These are phyloP conservation scores for Eupithecia inturbata DNA, from an alignment of 2,888 invertebrate genomes.

Conservation along the genomic window DNA sequence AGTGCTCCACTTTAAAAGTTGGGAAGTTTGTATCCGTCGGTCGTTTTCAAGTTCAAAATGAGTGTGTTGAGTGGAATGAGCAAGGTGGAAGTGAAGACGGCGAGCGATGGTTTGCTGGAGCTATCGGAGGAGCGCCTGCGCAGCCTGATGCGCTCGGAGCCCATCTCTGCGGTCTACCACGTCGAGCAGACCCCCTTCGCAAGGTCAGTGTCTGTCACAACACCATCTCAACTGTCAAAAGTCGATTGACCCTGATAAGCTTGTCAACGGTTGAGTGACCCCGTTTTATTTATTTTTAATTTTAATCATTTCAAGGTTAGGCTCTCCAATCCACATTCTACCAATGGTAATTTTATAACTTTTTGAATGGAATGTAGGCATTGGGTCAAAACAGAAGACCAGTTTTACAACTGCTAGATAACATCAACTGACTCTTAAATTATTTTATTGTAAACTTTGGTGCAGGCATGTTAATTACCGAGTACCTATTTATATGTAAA, in stretches of 20 bases:
- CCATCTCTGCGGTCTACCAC: conserved; percentile 90
- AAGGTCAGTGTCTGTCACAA: conserved; percentile 84
- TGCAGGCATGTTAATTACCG: conserved; percentile 21
- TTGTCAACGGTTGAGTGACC: conserved; percentile 44
- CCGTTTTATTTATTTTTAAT: conserved; percentile 38
- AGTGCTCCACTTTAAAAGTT: conserved; percentile 71
- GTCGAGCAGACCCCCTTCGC: conserved; percentile 93
- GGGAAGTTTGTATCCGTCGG: conserved; percentile 60
- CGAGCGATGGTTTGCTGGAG: conserved; percentile 89
- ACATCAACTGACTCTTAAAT: conserved; percentile 16
- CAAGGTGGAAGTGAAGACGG: conserved; percentile 84
- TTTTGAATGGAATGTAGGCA: conserved; percentile 9
- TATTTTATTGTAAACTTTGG: conserved; percentile 23
- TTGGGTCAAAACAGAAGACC: conserved; percentile 14
- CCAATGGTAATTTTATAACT: conserved; percentile 7
- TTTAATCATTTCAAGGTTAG: conserved; percentile 22
- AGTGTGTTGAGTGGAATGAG: conserved; percentile 82
- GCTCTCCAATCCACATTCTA: conserved; percentile 21
- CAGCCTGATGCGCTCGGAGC: conserved; percentile 88
- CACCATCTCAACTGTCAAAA: conserved; percentile 41
- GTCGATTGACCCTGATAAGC: conserved; percentile 42
- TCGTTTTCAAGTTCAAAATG: conserved; percentile 81
- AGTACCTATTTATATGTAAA: conserved; percentile 23
- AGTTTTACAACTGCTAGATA: conserved; percentile 15
- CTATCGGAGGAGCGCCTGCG: conserved; percentile 87